These are phyloP conservation scores for Gila robusta DNA, from an alignment of 2,797 vertebrate species.

Conservation along the genomic window DNA sequence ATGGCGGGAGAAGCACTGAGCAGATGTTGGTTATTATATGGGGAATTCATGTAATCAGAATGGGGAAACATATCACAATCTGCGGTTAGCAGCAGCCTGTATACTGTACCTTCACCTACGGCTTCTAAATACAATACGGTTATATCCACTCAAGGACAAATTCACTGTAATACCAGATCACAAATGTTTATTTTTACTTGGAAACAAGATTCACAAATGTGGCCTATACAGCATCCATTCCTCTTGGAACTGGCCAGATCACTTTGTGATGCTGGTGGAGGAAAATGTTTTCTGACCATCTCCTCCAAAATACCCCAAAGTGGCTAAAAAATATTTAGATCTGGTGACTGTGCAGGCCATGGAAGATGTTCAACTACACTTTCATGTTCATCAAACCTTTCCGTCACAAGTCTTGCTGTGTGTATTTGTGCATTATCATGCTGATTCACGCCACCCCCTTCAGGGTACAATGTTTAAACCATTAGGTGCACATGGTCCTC, in stretches of 20 bases:
- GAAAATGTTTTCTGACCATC: not conserved
- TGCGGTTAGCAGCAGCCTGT: slow-evolving; percentile 40
- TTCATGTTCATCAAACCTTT: not conserved
- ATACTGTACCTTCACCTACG: slow-evolving; percentile 7
- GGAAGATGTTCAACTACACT: not conserved
- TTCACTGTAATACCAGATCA: not conserved
- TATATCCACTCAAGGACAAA: not conserved
- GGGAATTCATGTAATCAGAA: slow-evolving; percentile 55
- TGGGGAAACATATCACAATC: slow-evolving; percentile 38
- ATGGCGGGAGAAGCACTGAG: slow-evolving; percentile 59
- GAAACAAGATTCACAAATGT: not conserved
- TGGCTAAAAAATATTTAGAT: not conserved
- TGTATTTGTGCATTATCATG: not conserved
- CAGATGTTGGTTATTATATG: slow-evolving; percentile 73
- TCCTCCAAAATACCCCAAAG: not conserved
- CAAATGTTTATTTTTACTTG: not conserved
- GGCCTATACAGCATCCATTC: not conserved
- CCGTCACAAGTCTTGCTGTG: not conserved
- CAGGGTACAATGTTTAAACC: not conserved
- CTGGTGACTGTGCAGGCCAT: not conserved
- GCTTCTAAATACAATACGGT: not conserved
- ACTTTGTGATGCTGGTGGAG: not conserved
- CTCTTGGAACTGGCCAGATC: not conserved
- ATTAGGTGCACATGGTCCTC: not conserved
- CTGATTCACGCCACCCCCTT: not conserved